These are phyloP conservation scores for Exephanes ischioxanthus DNA, from an alignment of 2,888 invertebrate genomes.

Conservation along the genomic window DNA sequence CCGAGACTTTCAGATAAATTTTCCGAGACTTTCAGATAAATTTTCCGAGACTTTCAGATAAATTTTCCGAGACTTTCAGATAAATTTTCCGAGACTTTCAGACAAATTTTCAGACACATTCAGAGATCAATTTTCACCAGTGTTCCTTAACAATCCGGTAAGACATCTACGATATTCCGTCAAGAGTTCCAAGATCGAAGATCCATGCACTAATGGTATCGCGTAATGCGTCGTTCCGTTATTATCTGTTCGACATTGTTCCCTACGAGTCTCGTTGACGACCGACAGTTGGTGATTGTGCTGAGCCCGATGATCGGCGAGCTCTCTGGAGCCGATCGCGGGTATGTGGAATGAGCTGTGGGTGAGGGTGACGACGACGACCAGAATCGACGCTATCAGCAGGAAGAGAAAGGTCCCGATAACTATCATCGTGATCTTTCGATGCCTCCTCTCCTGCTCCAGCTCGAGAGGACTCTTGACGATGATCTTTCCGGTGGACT, in stretches of 20 bases:
- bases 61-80: no score
- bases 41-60: no score
- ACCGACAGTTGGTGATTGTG: constrained; percentile 72
- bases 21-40: no score
- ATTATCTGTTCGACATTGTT: constrained; percentile 4
- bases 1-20: no score
- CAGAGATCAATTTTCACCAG: no score
- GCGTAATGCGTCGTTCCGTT: not conserved
- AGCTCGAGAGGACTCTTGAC: constrained; percentile 83
- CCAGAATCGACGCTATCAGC: constrained; percentile 90
- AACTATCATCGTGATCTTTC: constrained; percentile 90
- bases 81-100: no score
- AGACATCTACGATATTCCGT: constrained; percentile 3
- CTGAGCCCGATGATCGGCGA: constrained; percentile 79
- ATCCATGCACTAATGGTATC: not conserved
- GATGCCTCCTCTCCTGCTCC: constrained; percentile 89
- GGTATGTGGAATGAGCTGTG: constrained; percentile 89
- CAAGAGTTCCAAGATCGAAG: constrained; percentile 21
- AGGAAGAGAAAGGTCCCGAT: constrained; percentile 91
- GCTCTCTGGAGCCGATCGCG: constrained; percentile 87
- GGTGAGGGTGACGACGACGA: constrained; percentile 92
- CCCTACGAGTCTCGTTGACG: constrained; percentile 67
- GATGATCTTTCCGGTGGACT: constrained; percentile 84
- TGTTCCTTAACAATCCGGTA: no score
- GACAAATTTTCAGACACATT: no score